These are phyloP conservation scores for Eutrigla gurnardus DNA, from an alignment of 2,797 vertebrate species.

Conservation along the genomic window DNA sequence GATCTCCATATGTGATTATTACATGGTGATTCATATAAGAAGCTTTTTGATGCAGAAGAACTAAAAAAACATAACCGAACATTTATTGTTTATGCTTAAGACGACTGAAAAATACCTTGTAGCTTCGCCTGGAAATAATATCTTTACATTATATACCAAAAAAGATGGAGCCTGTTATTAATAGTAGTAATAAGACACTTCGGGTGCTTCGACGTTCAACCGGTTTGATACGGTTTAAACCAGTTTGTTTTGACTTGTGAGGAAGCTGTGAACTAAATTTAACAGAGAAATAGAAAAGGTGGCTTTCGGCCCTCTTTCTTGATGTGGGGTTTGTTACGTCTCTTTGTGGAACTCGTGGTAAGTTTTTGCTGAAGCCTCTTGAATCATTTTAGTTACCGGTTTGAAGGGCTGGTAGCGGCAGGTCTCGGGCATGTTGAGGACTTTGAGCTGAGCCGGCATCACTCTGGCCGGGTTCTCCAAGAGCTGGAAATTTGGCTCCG, in stretches of 20 bases:
- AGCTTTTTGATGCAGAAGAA: not conserved
- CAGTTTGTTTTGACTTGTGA: not conserved
- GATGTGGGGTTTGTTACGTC: no score
- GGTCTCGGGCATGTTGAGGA: constrained; percentile 94
- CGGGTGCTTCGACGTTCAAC: not conserved
- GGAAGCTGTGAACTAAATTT: not conserved
- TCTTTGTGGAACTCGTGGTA: not conserved
- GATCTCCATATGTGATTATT: no score
- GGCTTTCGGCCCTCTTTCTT: no score
- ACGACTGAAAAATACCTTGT: not conserved
- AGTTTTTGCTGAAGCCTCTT: not conserved
- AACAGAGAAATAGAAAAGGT: not conserved
- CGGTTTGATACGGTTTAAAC: not conserved
- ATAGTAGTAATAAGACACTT: not conserved
- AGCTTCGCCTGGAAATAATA: not conserved
- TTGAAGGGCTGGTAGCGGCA: constrained; percentile 99
- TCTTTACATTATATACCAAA: not conserved
- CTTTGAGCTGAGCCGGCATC: constrained; percentile 98
- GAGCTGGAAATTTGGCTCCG: constrained; percentile 95
- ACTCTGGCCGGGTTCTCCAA: constrained; percentile 96
- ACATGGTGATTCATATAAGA: not conserved
- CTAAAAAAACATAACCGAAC: not conserved
- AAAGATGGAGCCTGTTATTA: not conserved
- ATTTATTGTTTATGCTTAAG: not conserved
- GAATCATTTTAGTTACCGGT: constrained; percentile 83